Evolutionary conservation across 2,888 invertebrate species (phyloP).

Genomic region (Lasioglossum lativentre): DNA sequence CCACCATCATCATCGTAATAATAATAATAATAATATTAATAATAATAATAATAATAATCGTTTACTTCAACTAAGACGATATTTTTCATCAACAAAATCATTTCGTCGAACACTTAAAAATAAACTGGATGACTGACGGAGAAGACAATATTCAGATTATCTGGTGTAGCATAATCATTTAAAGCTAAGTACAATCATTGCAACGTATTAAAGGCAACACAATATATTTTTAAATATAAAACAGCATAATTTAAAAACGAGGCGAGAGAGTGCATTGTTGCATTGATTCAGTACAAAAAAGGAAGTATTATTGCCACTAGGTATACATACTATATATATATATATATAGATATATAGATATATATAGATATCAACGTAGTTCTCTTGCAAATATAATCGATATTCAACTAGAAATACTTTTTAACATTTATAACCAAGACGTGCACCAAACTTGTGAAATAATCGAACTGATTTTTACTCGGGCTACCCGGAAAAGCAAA

Average conservation of each 20-base stretch:
- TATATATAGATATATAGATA: not conserved
- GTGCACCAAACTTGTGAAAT: conserved; percentile 17
- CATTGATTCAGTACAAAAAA: conserved; percentile 29
- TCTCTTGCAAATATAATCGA: conserved; percentile 25
- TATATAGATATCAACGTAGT: conserved; percentile 5
- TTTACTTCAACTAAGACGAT: conserved; percentile 38
- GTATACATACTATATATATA: conserved; percentile 8
- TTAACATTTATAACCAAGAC: conserved; percentile 25
- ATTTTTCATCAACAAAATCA: conserved; percentile 36
- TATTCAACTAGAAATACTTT: conserved; percentile 20
- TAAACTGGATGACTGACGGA: conserved; percentile 29
- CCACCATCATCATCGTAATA: not conserved
- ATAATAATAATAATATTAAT: conserved; percentile 1
- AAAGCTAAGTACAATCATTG: conserved; percentile 36
- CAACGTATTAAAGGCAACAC: conserved; percentile 25
- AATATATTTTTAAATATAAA: conserved; percentile 25
- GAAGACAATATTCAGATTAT: conserved; percentile 39
- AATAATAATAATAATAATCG: conserved; percentile 12
- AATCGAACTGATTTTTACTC: conserved; percentile 29
- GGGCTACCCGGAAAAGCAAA: conserved; percentile 12
- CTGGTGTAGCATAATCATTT: conserved; percentile 30
- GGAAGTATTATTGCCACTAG: conserved; percentile 1
- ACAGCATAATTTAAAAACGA: conserved; percentile 27
- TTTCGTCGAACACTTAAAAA: conserved; percentile 34
- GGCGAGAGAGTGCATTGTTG: conserved; percentile 12